Evolutionary conservation across 2,797 vertebrate genomes (phyloP).

Genomic region (Phoxinus dragarum): DNA sequence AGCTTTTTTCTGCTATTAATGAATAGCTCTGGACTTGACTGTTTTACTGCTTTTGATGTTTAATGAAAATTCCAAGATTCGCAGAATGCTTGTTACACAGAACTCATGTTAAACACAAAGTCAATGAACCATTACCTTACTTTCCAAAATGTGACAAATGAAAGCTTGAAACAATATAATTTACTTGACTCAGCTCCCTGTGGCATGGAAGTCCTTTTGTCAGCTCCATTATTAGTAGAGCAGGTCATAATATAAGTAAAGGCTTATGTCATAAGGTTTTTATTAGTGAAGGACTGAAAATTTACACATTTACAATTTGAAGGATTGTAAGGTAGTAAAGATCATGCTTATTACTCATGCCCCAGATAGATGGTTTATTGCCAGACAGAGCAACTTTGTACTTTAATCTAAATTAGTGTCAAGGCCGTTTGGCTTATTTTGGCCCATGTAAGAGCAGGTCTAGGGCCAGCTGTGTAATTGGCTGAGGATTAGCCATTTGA

Average conservation of each 20-base stretch:
- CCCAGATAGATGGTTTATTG: conserved; percentile 50
- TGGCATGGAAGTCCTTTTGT: not conserved
- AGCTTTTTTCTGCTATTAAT: conserved; percentile 18
- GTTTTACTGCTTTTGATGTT: conserved; percentile 21
- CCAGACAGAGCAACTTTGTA: conserved; percentile 26
- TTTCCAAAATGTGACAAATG: conserved; percentile 18
- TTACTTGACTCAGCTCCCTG: conserved; percentile 16
- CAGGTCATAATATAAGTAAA: conserved; percentile 5
- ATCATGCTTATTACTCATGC: conserved; percentile 30
- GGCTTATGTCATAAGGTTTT: conserved; percentile 26
- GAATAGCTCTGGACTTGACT: not conserved
- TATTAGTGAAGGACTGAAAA: conserved; percentile 34
- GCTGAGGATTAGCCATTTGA: conserved; percentile 43
- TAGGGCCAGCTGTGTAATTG: conserved; percentile 31
- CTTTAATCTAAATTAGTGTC: conserved; percentile 51
- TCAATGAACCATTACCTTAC: conserved; percentile 6
- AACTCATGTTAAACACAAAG: not conserved
- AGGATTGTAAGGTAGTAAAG: conserved; percentile 31
- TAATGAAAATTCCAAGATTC: conserved; percentile 18
- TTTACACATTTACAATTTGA: conserved; percentile 16
- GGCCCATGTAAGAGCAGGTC: conserved; percentile 34
- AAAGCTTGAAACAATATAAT: not conserved
- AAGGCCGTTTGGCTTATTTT: conserved; percentile 22
- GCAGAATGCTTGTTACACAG: conserved; percentile 24
- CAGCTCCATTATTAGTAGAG: not conserved